Percentiles rank a stretch among this genome's conserved stretches.
phyloP scores from a whole-genome alignment of 2,888 invertebrate genomes.

The Drosophila paucipuncta region DNA sequence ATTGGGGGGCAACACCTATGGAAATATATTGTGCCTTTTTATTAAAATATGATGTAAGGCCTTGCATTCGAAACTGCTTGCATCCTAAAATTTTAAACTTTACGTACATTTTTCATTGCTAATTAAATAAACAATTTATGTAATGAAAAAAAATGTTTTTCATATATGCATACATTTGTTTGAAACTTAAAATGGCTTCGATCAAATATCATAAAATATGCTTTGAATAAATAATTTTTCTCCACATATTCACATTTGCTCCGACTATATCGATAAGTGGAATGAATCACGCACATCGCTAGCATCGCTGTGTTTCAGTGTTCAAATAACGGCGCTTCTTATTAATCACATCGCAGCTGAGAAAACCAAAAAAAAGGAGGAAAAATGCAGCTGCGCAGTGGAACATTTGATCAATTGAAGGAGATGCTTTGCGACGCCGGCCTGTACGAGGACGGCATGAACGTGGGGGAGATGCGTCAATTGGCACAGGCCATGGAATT shows the following conservation, averaged over 20 bases:
- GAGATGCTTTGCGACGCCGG: conserved; percentile 56
- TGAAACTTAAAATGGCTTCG: neutral
- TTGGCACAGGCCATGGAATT: conserved; percentile 61
- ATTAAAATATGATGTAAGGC: too few relatives aligned
- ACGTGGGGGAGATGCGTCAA: conserved; percentile 72
- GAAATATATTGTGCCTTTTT: neutral
- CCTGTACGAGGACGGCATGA: conserved; percentile 76
- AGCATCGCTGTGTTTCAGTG: neutral
- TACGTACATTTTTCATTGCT: too few relatives aligned
- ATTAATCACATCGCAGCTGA: neutral
- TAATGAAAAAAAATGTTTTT: too few relatives aligned
- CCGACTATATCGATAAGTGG: conserved; percentile 4
- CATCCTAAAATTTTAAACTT: neutral
- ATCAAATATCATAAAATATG: neutral
- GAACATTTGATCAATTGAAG: conserved; percentile 5
- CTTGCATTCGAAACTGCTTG: neutral
- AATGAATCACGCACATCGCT: neutral
- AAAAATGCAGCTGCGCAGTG: conserved; percentile 48
- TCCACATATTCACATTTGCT: neutral
- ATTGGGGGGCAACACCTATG: neutral
- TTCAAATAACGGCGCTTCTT: conserved; percentile 44
- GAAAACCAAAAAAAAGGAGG: neutral
- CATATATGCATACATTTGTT: too few relatives aligned
- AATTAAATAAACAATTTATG: too few relatives aligned
- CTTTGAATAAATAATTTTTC: neutral